Percentiles rank a stretch among this genome's conserved stretches.
Evolutionary conservation across 2,888 invertebrate species (phyloP).

Genomic region (Eumerus sabulonum): DNA sequence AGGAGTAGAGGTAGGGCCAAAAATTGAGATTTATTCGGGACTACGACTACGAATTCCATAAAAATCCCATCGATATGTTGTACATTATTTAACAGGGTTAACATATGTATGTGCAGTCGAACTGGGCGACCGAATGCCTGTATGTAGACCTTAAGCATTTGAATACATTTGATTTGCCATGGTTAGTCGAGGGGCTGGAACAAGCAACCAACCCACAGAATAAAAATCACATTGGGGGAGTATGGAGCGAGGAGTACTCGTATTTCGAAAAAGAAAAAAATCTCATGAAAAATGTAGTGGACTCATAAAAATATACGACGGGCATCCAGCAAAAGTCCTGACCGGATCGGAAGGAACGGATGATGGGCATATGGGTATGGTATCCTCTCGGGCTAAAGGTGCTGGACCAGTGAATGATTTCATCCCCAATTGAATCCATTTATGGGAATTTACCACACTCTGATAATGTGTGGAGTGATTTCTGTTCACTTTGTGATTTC

Average conservation of each 20-base stretch:
- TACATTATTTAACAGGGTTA: conserved; percentile 71
- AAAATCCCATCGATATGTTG: conserved; percentile 70
- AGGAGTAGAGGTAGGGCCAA: conserved; percentile 55
- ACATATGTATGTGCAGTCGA: too few species aligned
- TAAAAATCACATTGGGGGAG: conserved; percentile 35
- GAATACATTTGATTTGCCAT: conserved; percentile 62
- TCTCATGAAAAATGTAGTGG: conserved; percentile 78
- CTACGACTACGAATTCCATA: conserved; percentile 54
- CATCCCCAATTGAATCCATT: conserved; percentile 68
- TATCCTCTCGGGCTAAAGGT: conserved; percentile 43
- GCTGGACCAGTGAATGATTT: conserved; percentile 38
- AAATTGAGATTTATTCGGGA: conserved; percentile 68
- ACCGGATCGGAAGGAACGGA: conserved; percentile 29
- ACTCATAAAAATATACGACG: conserved; percentile 71
- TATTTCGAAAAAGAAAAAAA: conserved; percentile 78
- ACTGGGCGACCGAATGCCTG: too few species aligned
- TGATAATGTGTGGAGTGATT: conserved; percentile 68
- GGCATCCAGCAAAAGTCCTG: conserved; percentile 50
- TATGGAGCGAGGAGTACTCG: too few species aligned
- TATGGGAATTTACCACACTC: conserved; percentile 68
- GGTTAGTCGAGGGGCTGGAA: conserved; percentile 73
- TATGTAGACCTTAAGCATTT: conserved; percentile 46
- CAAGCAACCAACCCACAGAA: conserved; percentile 65
- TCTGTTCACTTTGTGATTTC: conserved; percentile 51
- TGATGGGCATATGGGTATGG: conserved; percentile 9